Evolutionary conservation across 1,140 invertebrate genomes (phyloP), one percentile per base, ranked within the genome.

Genomic region (Drosophila mauritiana): DNA sequence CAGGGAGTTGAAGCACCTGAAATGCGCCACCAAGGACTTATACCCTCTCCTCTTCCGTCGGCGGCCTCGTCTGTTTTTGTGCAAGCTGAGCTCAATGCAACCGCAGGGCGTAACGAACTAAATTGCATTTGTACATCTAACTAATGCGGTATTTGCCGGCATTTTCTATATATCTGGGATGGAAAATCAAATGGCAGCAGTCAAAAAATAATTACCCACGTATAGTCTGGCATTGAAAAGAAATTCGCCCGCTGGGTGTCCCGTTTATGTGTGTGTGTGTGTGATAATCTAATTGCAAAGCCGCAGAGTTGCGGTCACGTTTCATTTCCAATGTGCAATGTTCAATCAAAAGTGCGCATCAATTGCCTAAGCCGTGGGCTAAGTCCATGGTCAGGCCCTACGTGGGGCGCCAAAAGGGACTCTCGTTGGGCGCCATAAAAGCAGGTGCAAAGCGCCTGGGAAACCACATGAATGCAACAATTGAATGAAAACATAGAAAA

Each of bases 221-320:
- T 68, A 56, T 31, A 40, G 40, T 10, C 57, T 74, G 57, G 69
- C 73, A 69, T 43, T 78, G 53, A 70, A 70, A 78, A 54, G 45
- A 63, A 70, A 61, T 69, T 43, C 48, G 63, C 17, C 31, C 27
- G 2, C 8, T 31, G 8, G 27, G 31, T 31, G 8, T 8, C 15
- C 22, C 11, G 17, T 39, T 1, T 13, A 39, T 13, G 13, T 37
- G 36, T 37, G 2, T 68, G 62, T 84, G 86, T 68, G 80, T 90
- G 88, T 70, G 80, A 90, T 90, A 90, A 90, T 90, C 86, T 90
- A 90, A 90, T 90, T 90, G 88, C 82, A 78, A 83, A 90, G 68
- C 88, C 88, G 58, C 88, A 91, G 78, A 86, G 79, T 73, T 90
- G 88, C 65, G 88, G 88, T 80, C 72, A 64, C 56, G 72, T 81